Base-by-base conservation (phyloP, 2,888 invertebrate genomes). In the Eutolmus rufibarbis region DNA sequence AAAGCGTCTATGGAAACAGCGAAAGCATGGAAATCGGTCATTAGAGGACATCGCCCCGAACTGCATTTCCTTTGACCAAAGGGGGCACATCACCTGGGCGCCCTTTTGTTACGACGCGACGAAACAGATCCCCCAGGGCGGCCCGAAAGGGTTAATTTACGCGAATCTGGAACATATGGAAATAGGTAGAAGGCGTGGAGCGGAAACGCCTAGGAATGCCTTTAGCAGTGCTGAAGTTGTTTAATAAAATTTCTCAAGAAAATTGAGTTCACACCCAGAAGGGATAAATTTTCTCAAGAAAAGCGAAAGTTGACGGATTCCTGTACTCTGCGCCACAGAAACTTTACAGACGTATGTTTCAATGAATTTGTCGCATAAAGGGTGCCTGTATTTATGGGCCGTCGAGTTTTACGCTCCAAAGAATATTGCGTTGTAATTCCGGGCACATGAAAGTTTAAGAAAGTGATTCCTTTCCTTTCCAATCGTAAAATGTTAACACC, bases 31-130 rank as follows among this genome's bases (percentile, higher is more conserved):
- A 87, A 82, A 81, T 81, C 87, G 87, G 87, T 82, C 87, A 82
- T 87, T 87, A 87, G 40, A 87, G 87, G 82, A 82, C 82, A 87
- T 87, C 87, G 87, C 43, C 87, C 87, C 81, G 46, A 74, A 43
- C 85, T 85, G 76, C 74, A 74, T 56, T 74, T 74, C 74, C 85
- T 74, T 34, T 28, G 66, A 9, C 37, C 84, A 14, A 28, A 19
- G 1, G 23, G 19, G 16, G 19, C n/a, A 16, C 43, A 46, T 37
- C n/a, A 40, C 40, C 40, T 40, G 40, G 12, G 2, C 8, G n/a
- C 3, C 9, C 66, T 9, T 66, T 23, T 28, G 12, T 28, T 12
- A 66, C 23, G 23, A 66, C 66, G 23, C 66, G 1, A 7, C 23
- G 23, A 8, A 19, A 19, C 9, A 19, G 23, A 57, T n/a, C 23